Evolutionary conservation across 2,797 vertebrate species (phyloP).

Genomic region (Graptemys geographica): DNA sequence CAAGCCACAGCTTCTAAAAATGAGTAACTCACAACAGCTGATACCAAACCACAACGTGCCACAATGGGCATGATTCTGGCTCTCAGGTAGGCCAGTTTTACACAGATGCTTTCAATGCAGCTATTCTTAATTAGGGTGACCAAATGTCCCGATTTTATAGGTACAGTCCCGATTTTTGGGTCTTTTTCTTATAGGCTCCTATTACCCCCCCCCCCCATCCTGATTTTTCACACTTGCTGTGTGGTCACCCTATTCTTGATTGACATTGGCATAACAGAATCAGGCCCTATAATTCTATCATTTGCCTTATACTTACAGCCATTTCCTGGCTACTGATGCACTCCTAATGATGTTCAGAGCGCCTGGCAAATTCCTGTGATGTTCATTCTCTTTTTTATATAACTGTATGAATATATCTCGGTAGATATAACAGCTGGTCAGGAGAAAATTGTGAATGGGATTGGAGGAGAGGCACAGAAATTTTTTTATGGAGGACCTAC

Average conservation of each 20-base stretch:
- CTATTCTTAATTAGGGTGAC: not conserved
- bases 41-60: not conserved
- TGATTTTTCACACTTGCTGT: too few relatives aligned
- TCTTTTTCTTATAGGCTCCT: too few relatives aligned
- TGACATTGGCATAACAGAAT: not conserved
- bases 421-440: not conserved
- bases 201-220: too few relatives aligned
- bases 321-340: not conserved
- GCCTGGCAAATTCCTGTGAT: slow-evolving; percentile 1
- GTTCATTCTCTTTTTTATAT: not conserved
- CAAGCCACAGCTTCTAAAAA: not conserved
- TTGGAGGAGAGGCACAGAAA: not conserved
- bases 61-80: not conserved
- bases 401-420: not conserved
- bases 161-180: too few relatives aligned
- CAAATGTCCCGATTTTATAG: too few relatives aligned
- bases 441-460: not conserved
- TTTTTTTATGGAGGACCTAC: not conserved
- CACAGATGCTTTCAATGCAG: slow-evolving; percentile 26
- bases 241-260: not conserved
- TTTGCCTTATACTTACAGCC: not conserved
- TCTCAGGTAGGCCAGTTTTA: slow-evolving; percentile 13
- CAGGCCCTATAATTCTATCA: slow-evolving; percentile 3
- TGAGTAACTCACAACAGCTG: not conserved
- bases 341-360: not conserved